Conservation (phyloP, 2,113 vertebrate genomes). For the Butorides virescens region DNA sequence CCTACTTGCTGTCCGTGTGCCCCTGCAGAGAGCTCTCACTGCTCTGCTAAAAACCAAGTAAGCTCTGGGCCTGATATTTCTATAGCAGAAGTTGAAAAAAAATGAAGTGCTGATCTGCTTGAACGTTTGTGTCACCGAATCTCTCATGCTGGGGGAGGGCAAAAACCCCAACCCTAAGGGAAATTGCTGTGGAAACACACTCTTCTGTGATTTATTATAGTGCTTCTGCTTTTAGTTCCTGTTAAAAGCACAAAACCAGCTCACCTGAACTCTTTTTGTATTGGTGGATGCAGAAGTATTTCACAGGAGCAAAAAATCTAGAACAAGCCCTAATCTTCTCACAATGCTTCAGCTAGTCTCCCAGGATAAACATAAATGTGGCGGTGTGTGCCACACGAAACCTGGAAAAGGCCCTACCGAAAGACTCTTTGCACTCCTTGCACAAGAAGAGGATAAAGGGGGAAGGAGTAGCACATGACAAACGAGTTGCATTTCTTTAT, state of each 20-base stretch:
- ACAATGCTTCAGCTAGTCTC: background rate
- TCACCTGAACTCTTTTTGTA: background rate
- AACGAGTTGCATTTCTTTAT: background rate
- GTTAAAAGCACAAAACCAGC: background rate
- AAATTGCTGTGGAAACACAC: background rate
- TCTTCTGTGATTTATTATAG: background rate
- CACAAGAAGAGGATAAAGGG: background rate
- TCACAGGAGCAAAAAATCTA: background rate
- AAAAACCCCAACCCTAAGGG: rapidly evolving
- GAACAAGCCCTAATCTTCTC: background rate
- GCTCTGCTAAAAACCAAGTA: background rate
- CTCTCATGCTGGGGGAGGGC: background rate
- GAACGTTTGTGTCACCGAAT: background rate
- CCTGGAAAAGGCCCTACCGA: background rate
- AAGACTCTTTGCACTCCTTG: background rate
- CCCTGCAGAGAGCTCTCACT: background rate
- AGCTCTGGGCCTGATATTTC: background rate
- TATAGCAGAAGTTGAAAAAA: background rate
- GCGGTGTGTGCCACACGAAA: no score
- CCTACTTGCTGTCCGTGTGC: rapidly evolving
- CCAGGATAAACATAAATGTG: background rate
- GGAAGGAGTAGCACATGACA: background rate
- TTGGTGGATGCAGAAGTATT: background rate
- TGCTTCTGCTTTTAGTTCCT: background rate
- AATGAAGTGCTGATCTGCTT: background rate